phyloP scores from a whole-genome alignment of 2,113 vertebrate species.

The Embiotoca jacksoni region DNA sequence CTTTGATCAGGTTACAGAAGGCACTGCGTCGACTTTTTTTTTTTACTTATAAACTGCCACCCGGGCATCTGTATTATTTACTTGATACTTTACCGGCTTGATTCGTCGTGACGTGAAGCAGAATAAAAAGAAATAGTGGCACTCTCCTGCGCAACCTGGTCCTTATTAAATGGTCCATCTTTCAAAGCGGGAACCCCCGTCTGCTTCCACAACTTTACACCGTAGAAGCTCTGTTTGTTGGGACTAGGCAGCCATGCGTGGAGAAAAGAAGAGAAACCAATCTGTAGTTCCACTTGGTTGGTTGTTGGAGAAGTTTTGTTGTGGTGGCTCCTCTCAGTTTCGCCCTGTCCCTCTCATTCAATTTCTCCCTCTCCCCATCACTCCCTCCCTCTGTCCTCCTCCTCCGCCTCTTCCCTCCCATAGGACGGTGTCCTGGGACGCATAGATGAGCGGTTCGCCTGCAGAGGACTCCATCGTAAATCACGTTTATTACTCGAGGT shows the following conservation, averaged over 20 bases:
- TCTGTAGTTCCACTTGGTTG: slow-evolving; percentile 67
- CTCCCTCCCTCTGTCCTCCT: slow-evolving; percentile 68
- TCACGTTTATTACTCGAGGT: slow-evolving; percentile 56
- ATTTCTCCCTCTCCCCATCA: slow-evolving; percentile 79
- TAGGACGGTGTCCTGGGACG: slow-evolving; percentile 59
- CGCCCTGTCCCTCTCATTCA: slow-evolving; percentile 80
- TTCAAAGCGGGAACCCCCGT: slow-evolving; percentile 57
- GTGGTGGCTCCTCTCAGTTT: slow-evolving; percentile 68
- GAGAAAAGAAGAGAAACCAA: slow-evolving; percentile 30
- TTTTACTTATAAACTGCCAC: neutral
- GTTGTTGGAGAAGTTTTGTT: slow-evolving; percentile 74
- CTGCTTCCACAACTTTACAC: slow-evolving; percentile 63
- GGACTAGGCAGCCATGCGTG: slow-evolving; percentile 74
- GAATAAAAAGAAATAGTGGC: slow-evolving; percentile 65
- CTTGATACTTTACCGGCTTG: slow-evolving; percentile 79
- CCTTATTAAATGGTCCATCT: slow-evolving; percentile 78
- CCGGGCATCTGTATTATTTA: neutral
- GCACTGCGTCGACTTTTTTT: neutral
- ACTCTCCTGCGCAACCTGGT: slow-evolving; percentile 64
- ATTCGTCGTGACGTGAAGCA: slow-evolving; percentile 66
- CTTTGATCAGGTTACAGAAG: neutral
- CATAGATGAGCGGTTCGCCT: slow-evolving; percentile 48
- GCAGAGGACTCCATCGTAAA: slow-evolving; percentile 63
- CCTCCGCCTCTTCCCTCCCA: slow-evolving; percentile 69
- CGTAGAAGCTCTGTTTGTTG: slow-evolving; percentile 35